Conservation (phyloP, 2,113 vertebrate species). For the Phalacrocorax aristotelis region DNA sequence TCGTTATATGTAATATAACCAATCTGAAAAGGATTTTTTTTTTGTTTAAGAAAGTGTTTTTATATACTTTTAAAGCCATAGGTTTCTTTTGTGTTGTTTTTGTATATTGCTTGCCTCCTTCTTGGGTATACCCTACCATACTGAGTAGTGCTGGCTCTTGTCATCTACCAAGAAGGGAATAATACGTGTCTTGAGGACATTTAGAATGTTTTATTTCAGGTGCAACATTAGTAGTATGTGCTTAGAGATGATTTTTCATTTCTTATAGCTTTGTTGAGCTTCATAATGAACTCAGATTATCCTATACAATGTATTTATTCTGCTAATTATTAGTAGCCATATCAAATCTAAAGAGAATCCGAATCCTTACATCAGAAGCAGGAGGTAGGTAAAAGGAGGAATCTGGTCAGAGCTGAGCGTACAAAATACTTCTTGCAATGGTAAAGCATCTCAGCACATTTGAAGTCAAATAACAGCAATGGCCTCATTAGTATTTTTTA, state of each 20-base stretch:
- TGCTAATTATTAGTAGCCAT: not conserved
- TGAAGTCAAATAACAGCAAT: not conserved
- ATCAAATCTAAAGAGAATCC: not conserved
- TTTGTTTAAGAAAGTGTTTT: not conserved
- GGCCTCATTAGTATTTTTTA: not conserved
- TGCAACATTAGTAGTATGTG: not conserved
- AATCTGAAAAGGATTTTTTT: not conserved
- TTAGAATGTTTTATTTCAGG: not conserved
- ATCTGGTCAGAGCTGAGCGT: not conserved
- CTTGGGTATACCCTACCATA: not conserved
- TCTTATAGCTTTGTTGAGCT: not conserved
- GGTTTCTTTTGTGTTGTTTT: not conserved
- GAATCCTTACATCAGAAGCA: not conserved
- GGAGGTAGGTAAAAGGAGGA: not conserved
- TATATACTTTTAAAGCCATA: not conserved
- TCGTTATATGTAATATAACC: not conserved
- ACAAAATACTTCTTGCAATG: not conserved
- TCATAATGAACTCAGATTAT: not conserved
- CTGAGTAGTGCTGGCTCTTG: not conserved
- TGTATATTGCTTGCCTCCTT: not conserved
- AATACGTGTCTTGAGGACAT: not conserved
- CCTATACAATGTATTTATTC: not conserved
- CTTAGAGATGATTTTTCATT: not conserved
- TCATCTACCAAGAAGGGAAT: not conserved
- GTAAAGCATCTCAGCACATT: not conserved